These are phyloP conservation scores for Pammene fasciana DNA, from an alignment of 2,888 invertebrate genomes.

Conservation along the genomic window DNA sequence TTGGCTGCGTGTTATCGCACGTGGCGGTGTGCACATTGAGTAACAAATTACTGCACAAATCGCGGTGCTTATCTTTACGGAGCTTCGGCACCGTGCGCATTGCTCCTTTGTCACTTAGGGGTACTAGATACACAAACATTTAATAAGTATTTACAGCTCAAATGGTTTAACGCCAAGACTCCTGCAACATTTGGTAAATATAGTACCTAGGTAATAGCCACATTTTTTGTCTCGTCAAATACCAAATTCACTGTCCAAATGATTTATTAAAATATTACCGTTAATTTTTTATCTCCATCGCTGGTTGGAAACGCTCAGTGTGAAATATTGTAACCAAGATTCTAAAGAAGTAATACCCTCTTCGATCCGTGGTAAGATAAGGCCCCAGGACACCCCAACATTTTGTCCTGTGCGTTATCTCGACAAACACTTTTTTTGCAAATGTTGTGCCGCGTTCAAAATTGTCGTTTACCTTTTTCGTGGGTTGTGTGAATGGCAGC, in stretches of 20 bases:
- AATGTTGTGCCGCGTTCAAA: conserved; percentile 32
- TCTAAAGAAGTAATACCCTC: conserved; percentile 49
- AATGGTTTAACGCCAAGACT: neutral
- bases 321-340: conserved; percentile 15
- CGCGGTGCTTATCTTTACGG: conserved; percentile 49
- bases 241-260: neutral
- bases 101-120: conserved; percentile 28
- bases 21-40: conserved; percentile 55
- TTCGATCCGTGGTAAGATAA: conserved; percentile 59
- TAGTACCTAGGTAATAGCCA: too few species aligned
- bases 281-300: neutral
- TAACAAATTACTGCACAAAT: conserved; percentile 65
- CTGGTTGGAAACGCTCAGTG: conserved; percentile 5
- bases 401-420: conserved; percentile 66
- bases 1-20: conserved; percentile 58
- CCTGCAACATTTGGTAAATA: neutral
- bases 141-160: neutral
- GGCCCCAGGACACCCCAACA: conserved; percentile 52
- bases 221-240: neutral
- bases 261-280: neutral
- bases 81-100: conserved; percentile 40
- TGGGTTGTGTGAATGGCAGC: conserved; percentile 11
- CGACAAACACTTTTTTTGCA: conserved; percentile 59
- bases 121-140: neutral
- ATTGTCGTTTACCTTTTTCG: conserved; percentile 24